phyloP scores from a whole-genome alignment of 1,140 invertebrate species.

The Brachionus plicatilis region DNA sequence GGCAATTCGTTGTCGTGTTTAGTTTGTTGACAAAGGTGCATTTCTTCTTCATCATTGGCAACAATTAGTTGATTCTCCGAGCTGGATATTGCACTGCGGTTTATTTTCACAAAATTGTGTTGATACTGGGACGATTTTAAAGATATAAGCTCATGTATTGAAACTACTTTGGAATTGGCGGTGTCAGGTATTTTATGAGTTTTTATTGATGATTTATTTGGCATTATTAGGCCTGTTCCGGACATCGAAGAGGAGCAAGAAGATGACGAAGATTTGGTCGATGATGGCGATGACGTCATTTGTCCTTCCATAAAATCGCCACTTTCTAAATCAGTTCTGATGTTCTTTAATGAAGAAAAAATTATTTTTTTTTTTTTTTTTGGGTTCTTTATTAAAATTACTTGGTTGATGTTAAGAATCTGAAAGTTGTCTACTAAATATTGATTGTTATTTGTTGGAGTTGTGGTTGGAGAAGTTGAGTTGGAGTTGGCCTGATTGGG shows the following conservation, averaged over 20 bases:
- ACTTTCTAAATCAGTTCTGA: background rate
- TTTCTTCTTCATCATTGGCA: background rate
- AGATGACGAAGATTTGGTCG: slow-evolving; percentile 3
- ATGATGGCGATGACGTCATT: background rate
- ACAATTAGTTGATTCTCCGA: background rate
- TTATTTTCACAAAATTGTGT: slow-evolving; percentile 24
- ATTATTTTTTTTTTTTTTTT: background rate
- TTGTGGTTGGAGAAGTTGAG: background rate
- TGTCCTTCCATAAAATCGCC: background rate
- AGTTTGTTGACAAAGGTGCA: background rate
- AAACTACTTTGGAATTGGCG: background rate
- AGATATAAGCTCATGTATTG: slow-evolving; percentile 24
- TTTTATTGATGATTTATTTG: slow-evolving; percentile 1
- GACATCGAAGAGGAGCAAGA: background rate
- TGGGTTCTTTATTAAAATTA: background rate
- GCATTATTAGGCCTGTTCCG: background rate
- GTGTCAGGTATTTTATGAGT: slow-evolving; percentile 20
- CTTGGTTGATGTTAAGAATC: background rate
- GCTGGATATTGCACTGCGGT: background rate
- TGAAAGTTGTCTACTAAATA: slow-evolving; percentile 4
- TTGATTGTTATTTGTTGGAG: background rate
- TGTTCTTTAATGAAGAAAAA: background rate
- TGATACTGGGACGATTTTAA: background rate
- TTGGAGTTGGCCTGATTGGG: background rate
- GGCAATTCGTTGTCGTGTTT: background rate